Evolutionary conservation across 2,888 invertebrate species (phyloP), one percentile per base, ranked within the genome.

Genomic region (Gastracanthus pulcherrimus): DNA sequence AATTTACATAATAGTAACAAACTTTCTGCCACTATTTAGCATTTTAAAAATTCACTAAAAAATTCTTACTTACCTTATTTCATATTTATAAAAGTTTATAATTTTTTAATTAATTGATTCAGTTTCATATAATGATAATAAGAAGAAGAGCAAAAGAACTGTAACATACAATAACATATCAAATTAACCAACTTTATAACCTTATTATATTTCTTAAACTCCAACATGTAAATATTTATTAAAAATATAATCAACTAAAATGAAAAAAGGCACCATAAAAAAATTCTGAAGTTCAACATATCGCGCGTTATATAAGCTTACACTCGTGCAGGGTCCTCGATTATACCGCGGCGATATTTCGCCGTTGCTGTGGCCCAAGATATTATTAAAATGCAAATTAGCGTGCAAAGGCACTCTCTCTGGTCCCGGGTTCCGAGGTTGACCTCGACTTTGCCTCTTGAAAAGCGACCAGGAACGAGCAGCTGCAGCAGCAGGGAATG

Each of bases 381-480:
- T 48, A 75, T 75, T 75, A 75, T 75, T 45, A 64, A 75, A 75
- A 74, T 62, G 74, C 48, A 74, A 74, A 74, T 48, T 74, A 74
- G 45, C 48, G 36, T 16, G 62, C 23, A 29, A 48, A 75, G 41
- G 36, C 29, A 71, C 23, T 13, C 16, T 9, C n/a, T 9, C 45
- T 45, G 9, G 45, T n/a, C 11, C 45, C 2, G 45, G n/a, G 45
- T n/a, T n/a, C n/a, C n/a, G n/a, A n/a, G 23, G 48, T 6, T 29
- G 64, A 51, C 48, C 64, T 64, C 36, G 48, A 34, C 36, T 75
- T 75, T 36, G 34, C 74, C 48, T 23, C 31, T 60, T 38, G 41
- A 70, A 64, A 26, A 19, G 51, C n/a, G 19, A n/a, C 16, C 48
- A 23, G 34, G 16, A 55, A 23, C 13, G 16, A 70, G 34, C 34